A percentile compares a stretch with the other conserved stretches of the same genome.
Evolutionary conservation across 2,888 invertebrate species (phyloP).

Genomic region (Sepioteuthis lessoniana): DNA sequence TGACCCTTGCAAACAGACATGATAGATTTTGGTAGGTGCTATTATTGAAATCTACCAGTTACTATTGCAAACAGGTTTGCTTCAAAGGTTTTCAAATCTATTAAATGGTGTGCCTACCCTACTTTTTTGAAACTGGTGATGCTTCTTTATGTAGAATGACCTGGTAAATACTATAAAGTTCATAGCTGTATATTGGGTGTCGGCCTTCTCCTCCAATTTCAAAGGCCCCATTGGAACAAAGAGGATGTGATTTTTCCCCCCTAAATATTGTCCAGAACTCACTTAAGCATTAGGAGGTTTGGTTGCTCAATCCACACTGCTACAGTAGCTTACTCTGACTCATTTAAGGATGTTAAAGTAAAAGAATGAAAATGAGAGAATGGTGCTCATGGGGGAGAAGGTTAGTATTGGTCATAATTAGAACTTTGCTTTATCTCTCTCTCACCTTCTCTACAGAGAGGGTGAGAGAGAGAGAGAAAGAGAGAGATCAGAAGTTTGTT

Average conservation of each 20-base stretch:
- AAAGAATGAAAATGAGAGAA: too few relatives aligned
- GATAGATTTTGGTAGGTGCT: too few relatives aligned
- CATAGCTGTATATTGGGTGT: background rate
- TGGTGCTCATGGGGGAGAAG: background rate
- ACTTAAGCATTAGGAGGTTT: background rate
- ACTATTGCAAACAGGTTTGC: background rate
- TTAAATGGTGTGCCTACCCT: background rate
- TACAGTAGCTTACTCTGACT: background rate
- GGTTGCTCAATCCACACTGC: background rate
- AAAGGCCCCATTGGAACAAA: background rate
- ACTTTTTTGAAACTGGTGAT: background rate
- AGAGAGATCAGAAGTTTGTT: background rate
- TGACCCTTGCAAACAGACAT: too few relatives aligned
- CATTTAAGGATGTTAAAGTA: background rate
- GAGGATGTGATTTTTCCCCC: background rate
- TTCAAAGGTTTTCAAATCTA: background rate
- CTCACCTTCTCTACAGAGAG: too few relatives aligned
- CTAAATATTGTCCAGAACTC: background rate
- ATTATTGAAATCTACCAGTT: background rate
- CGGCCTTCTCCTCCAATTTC: background rate
- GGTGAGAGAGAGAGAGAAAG: too few relatives aligned
- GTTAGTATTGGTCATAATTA: background rate
- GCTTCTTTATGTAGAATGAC: background rate
- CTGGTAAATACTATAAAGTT: background rate
- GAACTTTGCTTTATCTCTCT: background rate